These are phyloP conservation scores for Sorex maritimensis DNA, from an alignment of 2,797 vertebrate genomes.

Conservation along the genomic window DNA sequence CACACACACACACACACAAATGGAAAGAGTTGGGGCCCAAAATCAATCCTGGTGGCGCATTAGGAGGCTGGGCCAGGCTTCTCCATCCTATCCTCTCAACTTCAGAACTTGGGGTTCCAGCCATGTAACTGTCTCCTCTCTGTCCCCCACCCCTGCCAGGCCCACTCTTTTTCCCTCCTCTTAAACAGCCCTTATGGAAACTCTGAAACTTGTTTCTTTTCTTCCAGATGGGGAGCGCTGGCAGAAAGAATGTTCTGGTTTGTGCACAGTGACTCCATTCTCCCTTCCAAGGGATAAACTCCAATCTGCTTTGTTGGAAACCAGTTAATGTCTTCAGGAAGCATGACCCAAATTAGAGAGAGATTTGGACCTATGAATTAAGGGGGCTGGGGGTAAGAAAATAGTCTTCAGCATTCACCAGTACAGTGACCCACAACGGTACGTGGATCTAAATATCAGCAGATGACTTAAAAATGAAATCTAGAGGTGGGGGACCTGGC, in stretches of 20 bases:
- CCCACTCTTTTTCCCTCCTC: neutral
- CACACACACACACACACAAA: too few relatives aligned
- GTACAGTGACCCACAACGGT: neutral
- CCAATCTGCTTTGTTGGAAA: conserved; percentile 81
- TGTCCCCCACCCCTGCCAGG: neutral
- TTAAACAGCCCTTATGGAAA: conserved; percentile 76
- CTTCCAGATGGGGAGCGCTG: conserved; percentile 83
- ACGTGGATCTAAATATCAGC: neutral
- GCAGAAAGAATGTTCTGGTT: conserved; percentile 79
- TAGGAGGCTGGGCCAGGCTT: neutral
- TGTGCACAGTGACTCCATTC: neutral
- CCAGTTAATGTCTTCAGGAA: conserved; percentile 73
- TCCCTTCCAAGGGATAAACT: conserved; percentile 77
- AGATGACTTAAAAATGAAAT: conserved; percentile 63
- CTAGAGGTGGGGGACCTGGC: too few relatives aligned
- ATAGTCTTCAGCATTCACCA: neutral
- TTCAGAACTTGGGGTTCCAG: neutral
- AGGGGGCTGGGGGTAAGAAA: conserved; percentile 33
- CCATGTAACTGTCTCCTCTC: neutral
- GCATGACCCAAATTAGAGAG: conserved; percentile 60
- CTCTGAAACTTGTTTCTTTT: conserved; percentile 78
- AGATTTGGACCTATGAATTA: conserved; percentile 52
- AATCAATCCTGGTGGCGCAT: neutral
- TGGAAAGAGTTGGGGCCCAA: neutral
- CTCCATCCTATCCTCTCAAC: neutral